Conservation (phyloP, 1,140 invertebrate genomes). For the Pseudomyrmex concolor region DNA sequence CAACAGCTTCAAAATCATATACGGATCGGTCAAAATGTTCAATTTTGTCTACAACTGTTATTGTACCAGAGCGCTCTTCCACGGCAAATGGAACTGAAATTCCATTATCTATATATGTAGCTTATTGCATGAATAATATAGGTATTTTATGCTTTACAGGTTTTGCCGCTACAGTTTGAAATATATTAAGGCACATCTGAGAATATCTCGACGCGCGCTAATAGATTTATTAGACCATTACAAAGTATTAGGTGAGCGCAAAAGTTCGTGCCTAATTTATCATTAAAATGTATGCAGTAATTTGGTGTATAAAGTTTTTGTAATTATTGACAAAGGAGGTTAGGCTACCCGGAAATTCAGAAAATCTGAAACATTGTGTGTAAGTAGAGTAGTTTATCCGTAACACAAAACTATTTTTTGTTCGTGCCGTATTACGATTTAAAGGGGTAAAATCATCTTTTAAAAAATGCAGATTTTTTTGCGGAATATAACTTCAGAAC, state of each 20-base stretch:
- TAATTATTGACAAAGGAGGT: no score
- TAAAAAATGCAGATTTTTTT: no score
- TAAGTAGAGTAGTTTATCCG: no score
- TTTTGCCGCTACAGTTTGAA: constrained; percentile 17
- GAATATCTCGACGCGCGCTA: background rate
- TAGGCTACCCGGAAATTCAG: no score
- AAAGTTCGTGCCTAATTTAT: no score
- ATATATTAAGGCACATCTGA: constrained; percentile 26
- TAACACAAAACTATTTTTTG: no score
- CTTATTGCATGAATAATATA: constrained; percentile 63
- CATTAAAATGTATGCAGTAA: no score
- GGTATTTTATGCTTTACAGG: background rate
- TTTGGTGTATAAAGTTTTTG: no score
- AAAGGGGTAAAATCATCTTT: no score
- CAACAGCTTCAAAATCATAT: constrained; percentile 93
- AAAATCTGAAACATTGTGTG: no score
- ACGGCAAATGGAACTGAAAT: constrained; percentile 94
- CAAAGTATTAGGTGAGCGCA: background rate
- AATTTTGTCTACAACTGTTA: constrained; percentile 92
- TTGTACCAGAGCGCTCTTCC: constrained; percentile 94
- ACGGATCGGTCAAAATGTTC: constrained; percentile 88
- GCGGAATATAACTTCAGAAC: no score
- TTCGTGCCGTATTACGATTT: no score
- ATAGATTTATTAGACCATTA: constrained; percentile 29
- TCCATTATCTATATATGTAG: constrained; percentile 55